A percentile compares a stretch with the other conserved stretches of the same genome.
Conservation (phyloP, 2,797 vertebrate species). For the Pangasius mekongensis region DNA sequence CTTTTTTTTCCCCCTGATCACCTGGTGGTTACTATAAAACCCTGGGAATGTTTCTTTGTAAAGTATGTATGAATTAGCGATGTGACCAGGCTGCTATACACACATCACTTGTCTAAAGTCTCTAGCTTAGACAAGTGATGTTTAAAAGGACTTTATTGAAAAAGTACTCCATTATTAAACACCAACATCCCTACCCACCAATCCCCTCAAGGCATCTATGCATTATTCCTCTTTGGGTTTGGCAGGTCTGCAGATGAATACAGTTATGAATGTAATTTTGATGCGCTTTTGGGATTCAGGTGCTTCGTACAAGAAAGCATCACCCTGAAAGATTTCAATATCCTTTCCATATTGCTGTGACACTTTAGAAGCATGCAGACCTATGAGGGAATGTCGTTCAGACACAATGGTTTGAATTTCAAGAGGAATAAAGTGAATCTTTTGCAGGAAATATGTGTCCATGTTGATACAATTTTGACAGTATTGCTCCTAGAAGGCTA, state of each 20-base stretch:
- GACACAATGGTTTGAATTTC: not conserved
- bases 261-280: slow-evolving; percentile 19
- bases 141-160: slow-evolving; percentile 10
- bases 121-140: not conserved
- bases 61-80: not conserved
- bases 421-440: not conserved
- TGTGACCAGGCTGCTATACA: not conserved
- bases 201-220: not conserved
- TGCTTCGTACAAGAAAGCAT: slow-evolving; percentile 13
- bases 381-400: not conserved
- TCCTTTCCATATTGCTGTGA: slow-evolving; percentile 29
- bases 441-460: not conserved
- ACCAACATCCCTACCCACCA: not conserved
- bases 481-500: slow-evolving; percentile 7
- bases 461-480: not conserved
- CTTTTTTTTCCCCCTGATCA: not conserved
- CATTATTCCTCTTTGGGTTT: slow-evolving; percentile 2
- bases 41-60: not conserved
- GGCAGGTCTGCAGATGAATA: slow-evolving; percentile 18
- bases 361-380: slow-evolving; percentile 11
- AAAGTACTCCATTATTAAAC: not conserved
- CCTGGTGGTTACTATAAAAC: not conserved
- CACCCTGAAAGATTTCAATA: slow-evolving; percentile 41
- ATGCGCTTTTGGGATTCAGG: slow-evolving; percentile 27
- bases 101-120: not conserved